Evolutionary conservation across 2,113 vertebrate species (phyloP), one percentile per base, ranked within the genome.

Genomic region (Burhinus bistriatus): DNA sequence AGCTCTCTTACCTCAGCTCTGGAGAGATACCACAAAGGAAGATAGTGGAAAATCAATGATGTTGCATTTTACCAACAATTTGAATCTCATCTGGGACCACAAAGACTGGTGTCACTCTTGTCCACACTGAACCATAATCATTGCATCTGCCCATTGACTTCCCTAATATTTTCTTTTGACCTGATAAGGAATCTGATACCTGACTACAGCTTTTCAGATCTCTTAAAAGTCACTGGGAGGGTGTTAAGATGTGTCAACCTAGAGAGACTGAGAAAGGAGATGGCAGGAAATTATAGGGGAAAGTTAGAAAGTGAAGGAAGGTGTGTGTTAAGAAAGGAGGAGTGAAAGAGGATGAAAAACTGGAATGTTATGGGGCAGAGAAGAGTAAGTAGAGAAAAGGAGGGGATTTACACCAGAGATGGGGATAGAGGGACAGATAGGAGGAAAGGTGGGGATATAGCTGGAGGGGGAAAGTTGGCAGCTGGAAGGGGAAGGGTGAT

Each of bases 91-190:
- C 55, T 68, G 55, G 42, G 27, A 83, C 55, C 44, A 47, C 9
- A 49, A 80, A 84, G 64, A 49, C 79, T 78, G 45, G 32, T 94
- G 95, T 92, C 75, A 34, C 34, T 93, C 54, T 68, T 92, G 86
- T 77, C 79, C 36, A 54, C 38, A 10, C 54, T 89, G 88, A 92
- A 27, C 86, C 5, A 3, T 73, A 93, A 91, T 96, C 42, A 55
- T 59, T 92, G 34, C 42, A 83, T 93, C 88, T 78, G 75, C 64
- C 64, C 69, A 71, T n/a, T 75, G 80, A 66, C 71, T 86, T 90
- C 72, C 59, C 42, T 75, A 71, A 64, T 78, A 77, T 81, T 94
- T 89, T 87, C 42, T 92, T 93, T 90, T 90, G 86, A 93, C 94
- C 83, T 92, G n/a, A 70, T 89, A 83, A 94, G 51, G 68, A 83